Percentiles rank a stretch among this genome's conserved stretches.
These are phyloP conservation scores for Oenanthe melanoleuca DNA, from an alignment of 2,113 vertebrate genomes.

Conservation along the genomic window DNA sequence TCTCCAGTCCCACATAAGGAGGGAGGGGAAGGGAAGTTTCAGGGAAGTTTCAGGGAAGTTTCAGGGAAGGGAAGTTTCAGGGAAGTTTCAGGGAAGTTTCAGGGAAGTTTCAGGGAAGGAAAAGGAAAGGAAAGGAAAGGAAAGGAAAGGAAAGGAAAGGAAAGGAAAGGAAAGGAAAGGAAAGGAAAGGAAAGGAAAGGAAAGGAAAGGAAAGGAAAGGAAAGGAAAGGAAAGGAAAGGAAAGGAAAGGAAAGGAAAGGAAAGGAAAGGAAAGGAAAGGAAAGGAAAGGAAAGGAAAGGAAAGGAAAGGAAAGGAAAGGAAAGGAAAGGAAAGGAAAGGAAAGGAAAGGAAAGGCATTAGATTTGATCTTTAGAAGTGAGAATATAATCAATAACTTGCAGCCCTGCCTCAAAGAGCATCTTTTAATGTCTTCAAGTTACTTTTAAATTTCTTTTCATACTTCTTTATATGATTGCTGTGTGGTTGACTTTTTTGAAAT, in stretches of 20 bases:
- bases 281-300: no score
- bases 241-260: no score
- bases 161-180: no score
- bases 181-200: no score
- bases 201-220: no score
- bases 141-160: no score
- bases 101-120: not conserved
- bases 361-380: not conserved
- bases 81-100: no score
- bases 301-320: no score
- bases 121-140: no score
- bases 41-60: no score
- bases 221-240: not conserved
- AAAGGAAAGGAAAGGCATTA: no score
- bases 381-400: not conserved
- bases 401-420: not conserved
- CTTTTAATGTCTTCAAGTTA: not conserved
- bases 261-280: not conserved
- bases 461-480: not conserved
- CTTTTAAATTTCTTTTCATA: not conserved
- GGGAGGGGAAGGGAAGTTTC: not conserved
- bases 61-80: not conserved
- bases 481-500: rapidly evolving
- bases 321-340: no score
- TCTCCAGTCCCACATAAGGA: not conserved